Conservation (phyloP, 2,113 vertebrate species). For the Recurvirostra avosetta region DNA sequence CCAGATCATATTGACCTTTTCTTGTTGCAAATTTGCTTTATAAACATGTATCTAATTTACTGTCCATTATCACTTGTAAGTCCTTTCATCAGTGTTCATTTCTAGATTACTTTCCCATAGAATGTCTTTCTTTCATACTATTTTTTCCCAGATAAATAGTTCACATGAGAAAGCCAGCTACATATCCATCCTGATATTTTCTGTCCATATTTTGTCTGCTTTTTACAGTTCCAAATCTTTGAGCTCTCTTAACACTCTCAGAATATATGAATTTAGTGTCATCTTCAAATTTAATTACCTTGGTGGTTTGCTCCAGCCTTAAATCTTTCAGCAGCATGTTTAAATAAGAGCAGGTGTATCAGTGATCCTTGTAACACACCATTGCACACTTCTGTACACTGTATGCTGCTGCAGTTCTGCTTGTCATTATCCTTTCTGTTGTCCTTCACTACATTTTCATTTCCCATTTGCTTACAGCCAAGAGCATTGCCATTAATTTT, state of each 20-base stretch:
- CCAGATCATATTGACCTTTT: background rate
- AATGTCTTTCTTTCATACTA: background rate
- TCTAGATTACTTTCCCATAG: background rate
- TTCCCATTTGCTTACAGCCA: background rate
- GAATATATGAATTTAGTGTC: background rate
- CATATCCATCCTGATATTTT: background rate
- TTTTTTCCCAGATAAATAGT: background rate
- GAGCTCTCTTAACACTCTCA: background rate
- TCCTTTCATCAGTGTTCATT: background rate
- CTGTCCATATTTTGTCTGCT: background rate
- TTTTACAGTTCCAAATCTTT: background rate
- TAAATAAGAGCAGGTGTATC: background rate
- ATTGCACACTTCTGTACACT: background rate
- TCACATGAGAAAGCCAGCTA: background rate
- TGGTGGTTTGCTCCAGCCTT: background rate
- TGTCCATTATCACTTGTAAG: background rate
- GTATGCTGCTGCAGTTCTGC: background rate
- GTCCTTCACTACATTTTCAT: background rate
- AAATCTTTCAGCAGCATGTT: background rate
- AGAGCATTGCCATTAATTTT: background rate
- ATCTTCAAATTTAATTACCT: background rate
- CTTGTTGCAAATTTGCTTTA: background rate
- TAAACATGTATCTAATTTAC: background rate
- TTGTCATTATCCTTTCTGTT: background rate
- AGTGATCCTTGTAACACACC: background rate